Base-by-base conservation (phyloP, 53 echinoderm and acorn worm genomes). In the Holothuria scabra region DNA sequence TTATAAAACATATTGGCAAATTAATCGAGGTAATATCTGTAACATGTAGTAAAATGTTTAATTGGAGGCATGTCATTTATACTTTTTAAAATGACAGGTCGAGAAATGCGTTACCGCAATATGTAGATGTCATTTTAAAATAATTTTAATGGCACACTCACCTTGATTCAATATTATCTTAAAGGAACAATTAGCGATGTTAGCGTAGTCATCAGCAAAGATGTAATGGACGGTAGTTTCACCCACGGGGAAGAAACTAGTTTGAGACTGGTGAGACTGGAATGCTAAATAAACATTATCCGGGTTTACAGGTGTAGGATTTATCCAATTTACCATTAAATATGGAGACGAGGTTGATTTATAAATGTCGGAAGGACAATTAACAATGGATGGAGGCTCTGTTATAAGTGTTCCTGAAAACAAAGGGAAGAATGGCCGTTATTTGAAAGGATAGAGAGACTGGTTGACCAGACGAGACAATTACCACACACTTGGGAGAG, bases 161-260 rank as follows among this genome's bases (percentile, higher is more conserved):
- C 69, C 35, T 41, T 38, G 18, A 4, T 13, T 20, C 35, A 69
- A 41, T 37, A 41, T 18, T 32, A 69, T 69, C 35, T 34, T 32
- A 41, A 69, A 69, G n/a, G 69, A 69, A 69, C 69, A 69, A 41
- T 69, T 69, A 12, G 69, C 69, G 21, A 69, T 44, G 21, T 69
- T 69, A 12, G 69, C 69, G 19, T 30, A 69, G 21, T 69, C 69
- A 33, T 69, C 69, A 18, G 69, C 69, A 21, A 69, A 69, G 35
- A 69, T 69, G 69, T 69, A 69, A 12, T 14, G 21, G 31, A 69
- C 69, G 7, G 34, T 34, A 19, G 69, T 69, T n/a, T 22, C 34
- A 22, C 69, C 69, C 35, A 69, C 9, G 14, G 37, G 35, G 31
- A 69, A 69, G 34, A 69, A 69, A 33, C 5, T 69, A 32, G 22